These are phyloP conservation scores for Salarias fasciatus DNA, from an alignment of 2,797 vertebrate genomes.

Conservation along the genomic window DNA sequence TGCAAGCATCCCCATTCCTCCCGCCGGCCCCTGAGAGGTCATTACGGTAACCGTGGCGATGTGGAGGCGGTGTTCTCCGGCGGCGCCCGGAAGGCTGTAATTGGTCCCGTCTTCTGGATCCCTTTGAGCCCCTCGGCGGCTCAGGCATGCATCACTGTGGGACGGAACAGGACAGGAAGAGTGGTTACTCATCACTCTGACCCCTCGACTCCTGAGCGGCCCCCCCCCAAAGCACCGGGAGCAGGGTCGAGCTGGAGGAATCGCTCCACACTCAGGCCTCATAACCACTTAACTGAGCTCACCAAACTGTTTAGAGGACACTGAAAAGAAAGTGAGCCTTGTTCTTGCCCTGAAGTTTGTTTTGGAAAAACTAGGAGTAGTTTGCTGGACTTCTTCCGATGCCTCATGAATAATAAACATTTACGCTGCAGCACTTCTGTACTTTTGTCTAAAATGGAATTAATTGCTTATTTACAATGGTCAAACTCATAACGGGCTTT, in stretches of 20 bases:
- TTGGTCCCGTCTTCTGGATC: constrained; percentile 63
- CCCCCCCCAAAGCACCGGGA: neutral
- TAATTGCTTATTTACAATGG: too few species aligned
- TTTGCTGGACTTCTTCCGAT: too few species aligned
- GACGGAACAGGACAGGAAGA: constrained; percentile 28
- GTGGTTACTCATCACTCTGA: constrained; percentile 37
- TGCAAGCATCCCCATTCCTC: constrained; percentile 32
- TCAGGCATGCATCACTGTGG: constrained; percentile 58
- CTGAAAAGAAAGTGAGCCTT: too few species aligned
- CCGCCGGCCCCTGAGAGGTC: constrained; percentile 63
- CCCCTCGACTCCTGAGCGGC: neutral
- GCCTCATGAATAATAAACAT: too few species aligned
- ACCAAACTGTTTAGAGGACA: too few species aligned
- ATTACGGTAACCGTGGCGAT: constrained; percentile 60
- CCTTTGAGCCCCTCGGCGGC: constrained; percentile 36
- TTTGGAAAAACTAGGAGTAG: too few species aligned
- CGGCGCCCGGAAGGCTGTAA: constrained; percentile 54
- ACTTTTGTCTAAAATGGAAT: too few species aligned
- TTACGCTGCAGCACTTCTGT: too few species aligned
- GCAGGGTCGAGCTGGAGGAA: neutral
- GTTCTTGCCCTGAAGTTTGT: too few species aligned
- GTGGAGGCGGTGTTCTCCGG: constrained; percentile 42
- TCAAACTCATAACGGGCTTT: too few species aligned
- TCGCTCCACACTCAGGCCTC: neutral
- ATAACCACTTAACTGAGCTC: neutral